Conservation (phyloP, 2,113 vertebrate genomes). For the Triplophysa rosa region DNA sequence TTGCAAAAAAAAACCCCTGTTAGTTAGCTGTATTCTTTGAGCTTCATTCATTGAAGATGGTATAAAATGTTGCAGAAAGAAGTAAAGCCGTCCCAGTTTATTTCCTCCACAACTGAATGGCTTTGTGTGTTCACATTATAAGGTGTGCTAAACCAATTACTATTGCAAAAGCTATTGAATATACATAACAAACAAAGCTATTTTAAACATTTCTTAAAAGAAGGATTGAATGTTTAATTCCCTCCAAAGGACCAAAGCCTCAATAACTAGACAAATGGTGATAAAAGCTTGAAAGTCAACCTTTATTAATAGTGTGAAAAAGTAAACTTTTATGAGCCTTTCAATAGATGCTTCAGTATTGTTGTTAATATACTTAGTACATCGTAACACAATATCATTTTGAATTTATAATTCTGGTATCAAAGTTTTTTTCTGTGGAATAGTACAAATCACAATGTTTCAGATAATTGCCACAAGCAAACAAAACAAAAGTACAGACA, state of each 20-base stretch:
- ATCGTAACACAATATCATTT: constrained; percentile 52
- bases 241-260: neutral
- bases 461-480: constrained; percentile 21
- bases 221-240: neutral
- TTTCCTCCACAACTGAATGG: too few relatives aligned
- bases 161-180: neutral
- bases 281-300: constrained; percentile 71
- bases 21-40: too few relatives aligned
- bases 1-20: too few relatives aligned
- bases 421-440: constrained; percentile 10
- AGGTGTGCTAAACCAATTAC: neutral
- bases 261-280: neutral
- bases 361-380: constrained; percentile 63
- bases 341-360: constrained; percentile 67
- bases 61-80: too few relatives aligned
- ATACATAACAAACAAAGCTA: neutral
- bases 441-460: constrained; percentile 32
- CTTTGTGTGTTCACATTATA: too few relatives aligned
- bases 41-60: too few relatives aligned
- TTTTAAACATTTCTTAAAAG: neutral
- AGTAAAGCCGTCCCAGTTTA: too few relatives aligned
- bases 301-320: constrained; percentile 76
- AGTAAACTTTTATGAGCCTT: constrained; percentile 60
- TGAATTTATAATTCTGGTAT: constrained; percentile 49
- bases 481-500: constrained; percentile 10